Conservation (phyloP, 1,140 invertebrate species). For the Bombus vancouverensis region DNA sequence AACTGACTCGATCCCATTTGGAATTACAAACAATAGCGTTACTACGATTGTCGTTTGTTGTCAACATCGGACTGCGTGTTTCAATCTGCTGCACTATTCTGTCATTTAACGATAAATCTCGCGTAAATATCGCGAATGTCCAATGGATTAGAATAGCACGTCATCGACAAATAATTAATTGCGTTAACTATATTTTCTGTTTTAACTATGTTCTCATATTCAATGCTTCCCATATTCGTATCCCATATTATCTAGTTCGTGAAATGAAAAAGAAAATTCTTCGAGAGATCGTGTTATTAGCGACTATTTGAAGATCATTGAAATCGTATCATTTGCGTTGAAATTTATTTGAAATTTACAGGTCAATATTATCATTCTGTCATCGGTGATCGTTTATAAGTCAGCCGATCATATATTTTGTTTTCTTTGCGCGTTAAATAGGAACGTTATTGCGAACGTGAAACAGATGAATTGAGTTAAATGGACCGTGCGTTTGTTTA, state of each 20-base stretch:
- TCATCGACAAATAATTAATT: not conserved
- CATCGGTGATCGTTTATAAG: no score
- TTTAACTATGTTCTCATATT: not conserved
- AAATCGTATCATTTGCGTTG: not conserved
- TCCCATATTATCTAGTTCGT: no score
- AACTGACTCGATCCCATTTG: not conserved
- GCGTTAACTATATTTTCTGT: not conserved
- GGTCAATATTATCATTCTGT: no score
- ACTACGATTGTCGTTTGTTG: not conserved
- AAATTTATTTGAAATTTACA: no score
- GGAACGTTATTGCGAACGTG: no score
- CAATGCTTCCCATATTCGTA: not conserved
- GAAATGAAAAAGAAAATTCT: not conserved
- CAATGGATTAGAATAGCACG: not conserved
- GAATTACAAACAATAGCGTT: not conserved
- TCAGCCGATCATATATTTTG: no score
- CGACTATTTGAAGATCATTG: not conserved
- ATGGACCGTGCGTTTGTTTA: no score
- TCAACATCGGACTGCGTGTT: not conserved
- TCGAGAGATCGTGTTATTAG: not conserved
- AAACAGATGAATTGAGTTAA: no score
- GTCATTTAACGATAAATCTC: not conserved
- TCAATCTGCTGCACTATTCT: not conserved
- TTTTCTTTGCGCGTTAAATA: no score
- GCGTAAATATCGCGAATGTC: not conserved